Evolutionary conservation across 2,888 invertebrate species (phyloP).

Genomic region (Germaria angustata): DNA sequence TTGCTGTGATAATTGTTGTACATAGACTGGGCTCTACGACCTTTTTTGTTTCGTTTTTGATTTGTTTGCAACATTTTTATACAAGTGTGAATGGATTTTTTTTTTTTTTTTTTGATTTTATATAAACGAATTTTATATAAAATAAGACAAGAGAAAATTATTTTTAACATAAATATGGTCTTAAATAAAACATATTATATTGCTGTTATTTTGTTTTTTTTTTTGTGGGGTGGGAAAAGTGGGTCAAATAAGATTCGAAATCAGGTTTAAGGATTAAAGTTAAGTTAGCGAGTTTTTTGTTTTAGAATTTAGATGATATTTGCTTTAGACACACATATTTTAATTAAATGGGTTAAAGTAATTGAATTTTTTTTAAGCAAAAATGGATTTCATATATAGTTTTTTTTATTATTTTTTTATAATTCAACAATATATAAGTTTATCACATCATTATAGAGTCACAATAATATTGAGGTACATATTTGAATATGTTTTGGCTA

Average conservation of each 20-base stretch:
- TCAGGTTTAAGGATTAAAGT: not conserved
- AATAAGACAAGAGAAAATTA: constrained; percentile 32
- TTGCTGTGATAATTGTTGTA: constrained; percentile 70
- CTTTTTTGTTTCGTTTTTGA: constrained; percentile 32
- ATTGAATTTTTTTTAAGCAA: constrained; percentile 52
- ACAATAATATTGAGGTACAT: constrained; percentile 49
- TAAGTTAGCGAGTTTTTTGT: constrained; percentile 44
- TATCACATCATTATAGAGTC: constrained; percentile 49
- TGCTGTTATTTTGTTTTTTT: not conserved
- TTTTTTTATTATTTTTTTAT: not conserved
- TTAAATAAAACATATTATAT: not conserved
- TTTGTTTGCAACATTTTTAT: constrained; percentile 17
- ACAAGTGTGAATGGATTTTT: constrained; percentile 20
- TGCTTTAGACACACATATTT: not conserved
- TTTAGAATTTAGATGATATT: constrained; percentile 9
- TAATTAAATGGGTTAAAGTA: constrained; percentile 20
- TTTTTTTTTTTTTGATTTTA: constrained; percentile 26
- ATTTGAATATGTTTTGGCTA: constrained; percentile 48
- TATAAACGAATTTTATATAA: constrained; percentile 29
- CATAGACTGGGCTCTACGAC: constrained; percentile 60
- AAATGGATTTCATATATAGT: constrained; percentile 18
- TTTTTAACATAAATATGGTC: not conserved
- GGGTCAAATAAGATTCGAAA: constrained; percentile 30
- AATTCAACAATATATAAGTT: constrained; percentile 39
- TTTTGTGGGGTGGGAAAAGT: not conserved